A percentile compares a stretch with the other conserved stretches of the same genome.
phyloP scores from a whole-genome alignment of 2,797 vertebrate genomes.

The Myotis daubentonii region DNA sequence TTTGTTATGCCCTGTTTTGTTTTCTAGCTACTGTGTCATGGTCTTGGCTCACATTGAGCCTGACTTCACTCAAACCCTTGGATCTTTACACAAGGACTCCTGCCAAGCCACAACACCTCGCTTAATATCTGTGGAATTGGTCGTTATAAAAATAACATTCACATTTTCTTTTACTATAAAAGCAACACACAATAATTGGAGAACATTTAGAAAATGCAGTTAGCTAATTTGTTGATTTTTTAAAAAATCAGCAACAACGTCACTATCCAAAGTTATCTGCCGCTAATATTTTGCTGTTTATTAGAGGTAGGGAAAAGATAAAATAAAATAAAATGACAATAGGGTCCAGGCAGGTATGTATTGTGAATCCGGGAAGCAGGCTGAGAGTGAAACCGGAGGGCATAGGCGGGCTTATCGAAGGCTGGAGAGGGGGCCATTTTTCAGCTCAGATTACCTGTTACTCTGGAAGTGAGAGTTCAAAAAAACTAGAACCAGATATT shows the following conservation, averaged over 20 bases:
- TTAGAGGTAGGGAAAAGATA: background rate
- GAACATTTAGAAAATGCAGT: conserved; percentile 32
- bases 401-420: fast-evolving
- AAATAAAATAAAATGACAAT: background rate
- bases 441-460: background rate
- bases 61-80: conserved; percentile 70
- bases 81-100: conserved; percentile 46
- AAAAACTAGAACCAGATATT: background rate
- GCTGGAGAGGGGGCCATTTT: no score
- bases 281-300: background rate
- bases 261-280: background rate
- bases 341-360: background rate
- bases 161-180: conserved; percentile 49
- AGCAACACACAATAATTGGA: background rate
- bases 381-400: background rate
- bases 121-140: conserved; percentile 56
- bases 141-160: conserved; percentile 64
- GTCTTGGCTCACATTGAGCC: conserved; percentile 50
- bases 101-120: conserved; percentile 63
- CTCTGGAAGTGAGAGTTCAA: background rate
- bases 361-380: background rate
- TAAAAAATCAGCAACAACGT: background rate
- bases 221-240: background rate
- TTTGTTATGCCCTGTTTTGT: conserved; percentile 62
- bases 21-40: conserved; percentile 69